Conservation (phyloP, 2,797 vertebrate genomes). For the Cygnus olor region DNA sequence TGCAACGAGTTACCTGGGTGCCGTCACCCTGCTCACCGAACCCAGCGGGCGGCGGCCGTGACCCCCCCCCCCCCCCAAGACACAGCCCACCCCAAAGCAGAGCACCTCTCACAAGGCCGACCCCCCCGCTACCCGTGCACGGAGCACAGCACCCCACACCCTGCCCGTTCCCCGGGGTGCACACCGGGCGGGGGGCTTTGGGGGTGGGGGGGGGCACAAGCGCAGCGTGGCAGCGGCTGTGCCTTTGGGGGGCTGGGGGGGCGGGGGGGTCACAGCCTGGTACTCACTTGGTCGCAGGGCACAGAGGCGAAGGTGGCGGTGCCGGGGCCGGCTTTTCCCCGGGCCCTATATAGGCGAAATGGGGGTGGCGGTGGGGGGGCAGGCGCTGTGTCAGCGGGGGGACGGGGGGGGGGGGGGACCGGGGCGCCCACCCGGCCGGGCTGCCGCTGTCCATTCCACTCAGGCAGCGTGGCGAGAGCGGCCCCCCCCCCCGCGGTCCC, state of each 20-base stretch:
- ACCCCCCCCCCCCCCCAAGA: not conserved
- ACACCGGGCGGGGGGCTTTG: not conserved
- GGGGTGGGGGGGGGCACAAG: not conserved
- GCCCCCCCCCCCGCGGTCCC: slow-evolving; percentile 24
- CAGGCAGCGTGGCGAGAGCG: slow-evolving; percentile 62
- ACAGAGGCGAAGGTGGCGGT: slow-evolving; percentile 84
- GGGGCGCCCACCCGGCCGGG: not conserved
- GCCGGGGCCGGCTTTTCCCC: slow-evolving; percentile 67
- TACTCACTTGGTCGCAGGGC: slow-evolving; percentile 89
- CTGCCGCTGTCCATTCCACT: slow-evolving; percentile 71
- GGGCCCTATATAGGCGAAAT: slow-evolving; percentile 86
- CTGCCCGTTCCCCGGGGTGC: not conserved
- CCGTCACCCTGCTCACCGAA: not conserved
- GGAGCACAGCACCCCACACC: not conserved
- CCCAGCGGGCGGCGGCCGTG: not conserved
- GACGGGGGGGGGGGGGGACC: not conserved
- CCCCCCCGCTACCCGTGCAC: not conserved
- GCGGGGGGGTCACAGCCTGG: slow-evolving; percentile 48
- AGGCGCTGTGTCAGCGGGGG: slow-evolving; percentile 88
- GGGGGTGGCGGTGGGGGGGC: slow-evolving; percentile 74
- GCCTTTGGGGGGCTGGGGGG: not conserved
- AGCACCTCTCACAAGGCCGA: not conserved
- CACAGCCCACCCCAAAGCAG: not conserved
- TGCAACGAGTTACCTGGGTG: fast-evolving
- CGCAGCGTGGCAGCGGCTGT: not conserved